Conservation (phyloP, 2,888 invertebrate genomes). For the Odiellus spinosus region DNA sequence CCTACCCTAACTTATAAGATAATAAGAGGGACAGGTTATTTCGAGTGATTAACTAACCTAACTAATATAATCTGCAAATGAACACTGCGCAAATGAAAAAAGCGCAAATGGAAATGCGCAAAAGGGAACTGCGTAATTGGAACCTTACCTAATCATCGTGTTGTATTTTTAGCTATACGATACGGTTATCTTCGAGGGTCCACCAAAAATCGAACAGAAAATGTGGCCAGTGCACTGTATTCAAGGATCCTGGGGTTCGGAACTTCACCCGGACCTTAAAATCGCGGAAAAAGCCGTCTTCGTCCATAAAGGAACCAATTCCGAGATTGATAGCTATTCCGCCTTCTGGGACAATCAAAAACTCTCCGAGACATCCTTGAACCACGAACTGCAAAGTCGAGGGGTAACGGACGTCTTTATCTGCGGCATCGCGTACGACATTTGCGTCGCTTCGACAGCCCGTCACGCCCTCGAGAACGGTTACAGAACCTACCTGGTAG, state of each 20-base stretch:
- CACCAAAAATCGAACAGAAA: slow-evolving; percentile 56
- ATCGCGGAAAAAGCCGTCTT: slow-evolving; percentile 49
- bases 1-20: too few species aligned
- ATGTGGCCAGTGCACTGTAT: slow-evolving; percentile 95
- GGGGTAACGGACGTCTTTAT: slow-evolving; percentile 81
- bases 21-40: too few species aligned
- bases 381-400: slow-evolving; percentile 57
- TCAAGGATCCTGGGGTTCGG: slow-evolving; percentile 86
- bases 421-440: slow-evolving; percentile 86
- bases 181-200: slow-evolving; percentile 79
- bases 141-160: too few species aligned
- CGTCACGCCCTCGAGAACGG: slow-evolving; percentile 53
- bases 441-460: slow-evolving; percentile 53
- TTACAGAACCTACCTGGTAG: slow-evolving; percentile 70
- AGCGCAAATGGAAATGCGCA: too few species aligned
- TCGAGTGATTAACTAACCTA: too few species aligned
- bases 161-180: slow-evolving; percentile 54
- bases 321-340: slow-evolving; percentile 91
- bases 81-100: too few species aligned
- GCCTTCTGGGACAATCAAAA: slow-evolving; percentile 98
- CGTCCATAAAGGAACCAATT: slow-evolving; percentile 79
- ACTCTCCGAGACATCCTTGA: slow-evolving; percentile 66
- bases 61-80: too few species aligned
- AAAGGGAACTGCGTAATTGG: too few species aligned
- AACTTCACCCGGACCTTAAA: slow-evolving; percentile 75